These are phyloP conservation scores for Pangasius sanitwongsei DNA, from an alignment of 2,797 vertebrate genomes.

Conservation along the genomic window DNA sequence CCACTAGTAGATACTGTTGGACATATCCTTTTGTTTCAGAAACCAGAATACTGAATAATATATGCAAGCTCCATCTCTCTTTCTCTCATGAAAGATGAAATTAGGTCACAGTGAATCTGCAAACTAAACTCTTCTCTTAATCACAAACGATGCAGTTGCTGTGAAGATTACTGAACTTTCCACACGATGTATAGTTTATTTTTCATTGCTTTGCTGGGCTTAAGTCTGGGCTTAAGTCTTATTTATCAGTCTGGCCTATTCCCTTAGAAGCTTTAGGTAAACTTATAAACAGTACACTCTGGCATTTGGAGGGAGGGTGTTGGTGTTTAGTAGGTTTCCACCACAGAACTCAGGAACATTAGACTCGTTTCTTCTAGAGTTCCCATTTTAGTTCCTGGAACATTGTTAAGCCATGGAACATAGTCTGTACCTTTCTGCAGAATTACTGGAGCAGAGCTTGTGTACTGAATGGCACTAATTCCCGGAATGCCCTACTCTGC, in stretches of 20 bases:
- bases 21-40: background rate
- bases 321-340: background rate
- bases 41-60: background rate
- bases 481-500: background rate
- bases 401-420: background rate
- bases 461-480: background rate
- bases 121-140: slow-evolving; percentile 19
- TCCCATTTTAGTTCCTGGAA: background rate
- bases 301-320: background rate
- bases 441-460: background rate
- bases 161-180: slow-evolving; percentile 59
- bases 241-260: background rate
- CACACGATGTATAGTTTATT: background rate
- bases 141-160: slow-evolving; percentile 46
- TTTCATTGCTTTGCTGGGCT: background rate
- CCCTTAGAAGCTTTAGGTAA: background rate
- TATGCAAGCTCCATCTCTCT: background rate
- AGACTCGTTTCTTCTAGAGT: background rate
- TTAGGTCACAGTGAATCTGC: slow-evolving; percentile 15
- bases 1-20: background rate
- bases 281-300: background rate
- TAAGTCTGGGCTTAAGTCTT: background rate
- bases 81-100: slow-evolving; percentile 9
- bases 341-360: background rate
- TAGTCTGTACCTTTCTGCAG: background rate